phyloP scores from a whole-genome alignment of 2,888 invertebrate species.

The Aquatica leii region DNA sequence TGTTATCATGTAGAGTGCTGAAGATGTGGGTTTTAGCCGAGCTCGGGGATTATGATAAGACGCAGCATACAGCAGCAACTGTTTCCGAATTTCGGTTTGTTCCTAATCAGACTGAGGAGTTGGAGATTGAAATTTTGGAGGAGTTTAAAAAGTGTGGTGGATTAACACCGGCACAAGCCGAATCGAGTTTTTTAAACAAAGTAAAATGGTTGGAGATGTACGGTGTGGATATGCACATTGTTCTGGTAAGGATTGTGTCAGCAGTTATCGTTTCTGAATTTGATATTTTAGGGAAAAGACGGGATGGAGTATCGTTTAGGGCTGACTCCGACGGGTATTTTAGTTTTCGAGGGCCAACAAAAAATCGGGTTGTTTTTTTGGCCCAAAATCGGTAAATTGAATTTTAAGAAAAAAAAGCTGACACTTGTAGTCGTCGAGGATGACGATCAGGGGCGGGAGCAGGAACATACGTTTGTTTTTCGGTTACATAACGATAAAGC shows the following conservation, averaged over 20 bases:
- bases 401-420: constrained; percentile 97
- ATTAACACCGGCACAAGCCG: constrained; percentile 93
- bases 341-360: constrained; percentile 95
- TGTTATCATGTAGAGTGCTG: background rate
- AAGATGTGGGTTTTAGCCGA: constrained; percentile 72
- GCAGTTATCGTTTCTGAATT: constrained; percentile 6
- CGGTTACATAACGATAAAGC: constrained; percentile 96
- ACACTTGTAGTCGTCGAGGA: constrained; percentile 98
- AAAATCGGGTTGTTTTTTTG: constrained; percentile 99
- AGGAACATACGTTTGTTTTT: constrained; percentile 99
- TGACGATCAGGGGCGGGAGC: constrained; percentile 95
- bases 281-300: constrained; percentile 80
- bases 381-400: constrained; percentile 98
- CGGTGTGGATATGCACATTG: constrained; percentile 98
- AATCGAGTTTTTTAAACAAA: constrained; percentile 93
- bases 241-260: constrained; percentile 68
- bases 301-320: constrained; percentile 96
- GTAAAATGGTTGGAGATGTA: constrained; percentile 97
- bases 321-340: constrained; percentile 96
- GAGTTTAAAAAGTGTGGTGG: constrained; percentile 89
- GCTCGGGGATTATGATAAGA: constrained; percentile 94
- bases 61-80: constrained; percentile 92
- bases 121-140: constrained; percentile 94
- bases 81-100: constrained; percentile 98
- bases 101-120: constrained; percentile 94